Conservation (phyloP, 1,140 invertebrate species). For the Scylla paramamosain region DNA sequence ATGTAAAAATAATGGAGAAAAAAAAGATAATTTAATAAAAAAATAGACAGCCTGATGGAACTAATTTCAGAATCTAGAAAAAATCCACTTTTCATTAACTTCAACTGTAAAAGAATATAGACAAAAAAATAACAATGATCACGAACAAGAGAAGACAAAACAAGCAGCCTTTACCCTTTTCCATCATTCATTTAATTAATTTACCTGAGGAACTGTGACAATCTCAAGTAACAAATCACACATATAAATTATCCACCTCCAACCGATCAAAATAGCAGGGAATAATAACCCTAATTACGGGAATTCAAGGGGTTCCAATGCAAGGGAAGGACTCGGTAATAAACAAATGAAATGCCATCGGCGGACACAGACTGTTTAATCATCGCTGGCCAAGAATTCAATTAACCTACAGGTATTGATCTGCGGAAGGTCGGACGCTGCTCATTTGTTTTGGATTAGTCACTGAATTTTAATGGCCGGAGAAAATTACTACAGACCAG, state of each 20-base stretch:
- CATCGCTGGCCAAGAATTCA: conserved; percentile 25
- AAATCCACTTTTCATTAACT: background rate
- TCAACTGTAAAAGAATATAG: too few relatives aligned
- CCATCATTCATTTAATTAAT: too few relatives aligned
- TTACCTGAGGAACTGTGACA: too few relatives aligned
- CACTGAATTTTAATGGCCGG: background rate
- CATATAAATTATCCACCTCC: too few relatives aligned
- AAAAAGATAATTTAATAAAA: background rate
- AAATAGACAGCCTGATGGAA: background rate
- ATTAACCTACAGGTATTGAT: conserved; percentile 31
- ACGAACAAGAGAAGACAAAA: too few relatives aligned
- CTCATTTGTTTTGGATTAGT: conserved; percentile 46
- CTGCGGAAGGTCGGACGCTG: background rate
- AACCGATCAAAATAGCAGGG: too few relatives aligned
- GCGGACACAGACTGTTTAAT: conserved; percentile 24
- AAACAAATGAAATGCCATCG: background rate
- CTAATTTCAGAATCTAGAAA: background rate
- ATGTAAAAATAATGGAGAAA: background rate
- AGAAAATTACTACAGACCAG: background rate
- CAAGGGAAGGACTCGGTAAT: background rate
- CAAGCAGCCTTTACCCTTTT: too few relatives aligned
- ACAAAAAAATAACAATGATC: too few relatives aligned
- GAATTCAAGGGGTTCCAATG: background rate
- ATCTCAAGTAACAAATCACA: too few relatives aligned
- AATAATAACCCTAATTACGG: background rate